Conservation (phyloP, 2,797 vertebrate species). For the Sebastes flavidus region DNA sequence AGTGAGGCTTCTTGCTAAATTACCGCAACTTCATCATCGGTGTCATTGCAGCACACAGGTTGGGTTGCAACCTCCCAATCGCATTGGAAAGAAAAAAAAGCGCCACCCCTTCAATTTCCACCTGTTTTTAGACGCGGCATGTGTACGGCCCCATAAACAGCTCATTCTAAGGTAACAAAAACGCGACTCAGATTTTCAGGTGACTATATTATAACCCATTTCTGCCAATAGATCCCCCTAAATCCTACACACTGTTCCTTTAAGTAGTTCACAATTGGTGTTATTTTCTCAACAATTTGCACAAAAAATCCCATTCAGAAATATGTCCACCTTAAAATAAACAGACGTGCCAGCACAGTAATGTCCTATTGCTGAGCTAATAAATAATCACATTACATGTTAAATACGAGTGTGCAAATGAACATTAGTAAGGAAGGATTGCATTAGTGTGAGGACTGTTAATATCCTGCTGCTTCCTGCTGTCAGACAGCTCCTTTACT, state of each 20-base stretch:
- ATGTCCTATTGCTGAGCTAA: neutral
- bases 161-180: no score
- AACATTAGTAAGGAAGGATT: neutral
- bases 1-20: no score
- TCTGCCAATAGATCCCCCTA: no score
- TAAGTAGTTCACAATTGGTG: neutral
- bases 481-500: neutral
- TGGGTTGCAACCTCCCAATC: no score
- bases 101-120: no score
- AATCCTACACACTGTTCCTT: no score
- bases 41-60: no score
- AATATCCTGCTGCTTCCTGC: neutral
- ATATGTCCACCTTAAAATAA: neutral
- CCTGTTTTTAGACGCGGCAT: no score
- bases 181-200: rapidly evolving
- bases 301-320: neutral
- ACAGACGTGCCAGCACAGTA: neutral
- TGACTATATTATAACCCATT: no score
- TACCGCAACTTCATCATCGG: no score
- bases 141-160: no score
- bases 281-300: neutral
- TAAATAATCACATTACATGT: neutral
- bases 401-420: slow-evolving; percentile 13
- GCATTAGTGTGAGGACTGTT: neutral
- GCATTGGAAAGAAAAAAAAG: no score